phyloP scores from a whole-genome alignment of 2,888 invertebrate genomes.

The Dromius quadrimaculatus region DNA sequence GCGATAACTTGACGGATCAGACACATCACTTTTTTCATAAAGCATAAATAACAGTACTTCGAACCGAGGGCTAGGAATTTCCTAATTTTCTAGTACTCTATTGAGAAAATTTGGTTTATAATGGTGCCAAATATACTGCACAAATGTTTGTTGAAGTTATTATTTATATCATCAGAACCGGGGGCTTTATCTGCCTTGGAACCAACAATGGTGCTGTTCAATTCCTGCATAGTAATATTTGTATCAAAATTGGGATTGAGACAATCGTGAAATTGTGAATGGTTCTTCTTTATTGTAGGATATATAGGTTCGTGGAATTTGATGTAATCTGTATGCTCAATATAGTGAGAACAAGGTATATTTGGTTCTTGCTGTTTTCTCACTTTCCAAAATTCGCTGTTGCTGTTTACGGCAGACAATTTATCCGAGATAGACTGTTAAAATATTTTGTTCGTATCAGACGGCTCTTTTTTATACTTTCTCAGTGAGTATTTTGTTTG shows the following conservation, averaged over 20 bases:
- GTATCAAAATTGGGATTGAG: too few relatives aligned
- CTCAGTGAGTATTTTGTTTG: background rate
- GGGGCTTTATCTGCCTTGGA: too few relatives aligned
- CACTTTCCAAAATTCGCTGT: background rate
- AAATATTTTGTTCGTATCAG: background rate
- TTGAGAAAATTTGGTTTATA: too few relatives aligned
- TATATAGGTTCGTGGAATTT: background rate
- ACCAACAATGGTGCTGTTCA: too few relatives aligned
- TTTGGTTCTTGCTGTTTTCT: background rate
- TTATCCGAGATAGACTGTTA: background rate
- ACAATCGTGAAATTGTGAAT: background rate
- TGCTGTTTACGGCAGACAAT: background rate
- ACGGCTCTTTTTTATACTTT: background rate
- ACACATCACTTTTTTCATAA: constrained; percentile 1
- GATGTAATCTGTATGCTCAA: background rate
- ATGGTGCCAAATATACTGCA: too few relatives aligned
- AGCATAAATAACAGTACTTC: background rate
- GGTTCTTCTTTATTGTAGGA: background rate
- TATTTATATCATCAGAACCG: too few relatives aligned
- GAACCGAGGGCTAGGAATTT: background rate
- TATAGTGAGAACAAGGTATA: background rate
- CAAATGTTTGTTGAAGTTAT: too few relatives aligned
- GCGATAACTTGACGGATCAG: background rate
- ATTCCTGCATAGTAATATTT: too few relatives aligned
- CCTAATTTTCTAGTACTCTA: background rate